Conservation (phyloP, 92 coral and sea anemone genomes). For the Micromussa lordhowensis region DNA sequence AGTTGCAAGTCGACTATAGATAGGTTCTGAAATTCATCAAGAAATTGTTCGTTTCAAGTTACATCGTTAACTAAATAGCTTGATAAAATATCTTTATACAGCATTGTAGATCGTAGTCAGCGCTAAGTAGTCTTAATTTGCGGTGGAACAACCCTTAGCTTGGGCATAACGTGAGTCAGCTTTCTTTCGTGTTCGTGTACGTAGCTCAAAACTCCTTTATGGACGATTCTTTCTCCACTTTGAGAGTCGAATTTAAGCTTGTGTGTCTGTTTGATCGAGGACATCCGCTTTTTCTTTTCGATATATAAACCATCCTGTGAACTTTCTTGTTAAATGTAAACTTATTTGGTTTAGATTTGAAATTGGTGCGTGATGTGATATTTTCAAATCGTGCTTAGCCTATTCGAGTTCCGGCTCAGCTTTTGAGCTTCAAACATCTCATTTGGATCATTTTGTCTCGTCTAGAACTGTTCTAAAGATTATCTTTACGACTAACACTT, state of each 20-base stretch:
- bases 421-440: no score
- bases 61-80: background rate
- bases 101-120: background rate
- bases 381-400: no score
- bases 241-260: background rate
- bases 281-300: background rate
- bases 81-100: background rate
- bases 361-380: background rate
- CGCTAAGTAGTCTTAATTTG: no score
- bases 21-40: background rate
- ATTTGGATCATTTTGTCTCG: background rate
- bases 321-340: background rate
- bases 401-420: no score
- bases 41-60: constrained; percentile 4
- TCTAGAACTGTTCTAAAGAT: background rate
- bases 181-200: no score
- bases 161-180: background rate
- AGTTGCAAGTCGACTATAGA: background rate
- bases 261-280: background rate
- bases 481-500: background rate
- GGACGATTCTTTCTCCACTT: background rate
- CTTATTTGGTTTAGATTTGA: background rate
- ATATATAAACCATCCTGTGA: background rate
- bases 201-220: no score
- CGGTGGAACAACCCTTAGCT: no score